These are phyloP conservation scores for Halocaridina rubra DNA, from an alignment of 2,888 invertebrate species.

Conservation along the genomic window DNA sequence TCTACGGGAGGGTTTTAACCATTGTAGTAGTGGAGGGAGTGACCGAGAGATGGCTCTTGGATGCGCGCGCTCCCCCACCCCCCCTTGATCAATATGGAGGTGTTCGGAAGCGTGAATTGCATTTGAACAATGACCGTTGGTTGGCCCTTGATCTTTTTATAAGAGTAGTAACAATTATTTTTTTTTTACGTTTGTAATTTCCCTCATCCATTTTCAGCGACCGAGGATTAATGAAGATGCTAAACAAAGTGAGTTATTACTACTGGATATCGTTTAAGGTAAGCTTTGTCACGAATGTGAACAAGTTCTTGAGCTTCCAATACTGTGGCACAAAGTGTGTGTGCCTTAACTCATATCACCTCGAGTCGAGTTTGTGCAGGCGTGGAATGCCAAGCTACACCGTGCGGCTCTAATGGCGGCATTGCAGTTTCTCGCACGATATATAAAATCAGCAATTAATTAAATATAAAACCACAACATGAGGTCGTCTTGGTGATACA, in stretches of 20 bases:
- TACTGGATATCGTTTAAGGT: too few relatives aligned
- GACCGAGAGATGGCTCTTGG: conserved; percentile 37
- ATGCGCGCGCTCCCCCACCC: conserved; percentile 7
- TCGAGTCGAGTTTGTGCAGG: conserved; percentile 1
- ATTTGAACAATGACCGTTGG: too few relatives aligned
- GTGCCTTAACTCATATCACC: conserved; percentile 18
- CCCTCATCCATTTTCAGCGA: background rate
- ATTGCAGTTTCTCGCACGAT: too few relatives aligned
- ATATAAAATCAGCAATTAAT: too few relatives aligned
- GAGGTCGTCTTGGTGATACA: background rate
- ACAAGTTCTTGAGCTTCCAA: background rate
- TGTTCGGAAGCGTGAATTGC: conserved; percentile 21
- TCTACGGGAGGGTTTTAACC: too few relatives aligned
- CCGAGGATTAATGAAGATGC: background rate
- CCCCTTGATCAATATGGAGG: conserved; percentile 35
- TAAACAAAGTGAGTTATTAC: background rate
- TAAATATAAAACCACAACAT: too few relatives aligned
- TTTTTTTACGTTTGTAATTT: background rate
- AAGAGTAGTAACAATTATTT: background rate
- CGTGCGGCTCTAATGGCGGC: too few relatives aligned
- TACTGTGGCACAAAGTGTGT: background rate
- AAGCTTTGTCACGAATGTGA: too few relatives aligned
- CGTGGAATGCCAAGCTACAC: too few relatives aligned
- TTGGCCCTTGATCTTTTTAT: too few relatives aligned
- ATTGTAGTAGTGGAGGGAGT: conserved; percentile 50